Evolutionary conservation across 2,113 vertebrate genomes (phyloP).

Genomic region (Neopipo cinnamomea): DNA sequence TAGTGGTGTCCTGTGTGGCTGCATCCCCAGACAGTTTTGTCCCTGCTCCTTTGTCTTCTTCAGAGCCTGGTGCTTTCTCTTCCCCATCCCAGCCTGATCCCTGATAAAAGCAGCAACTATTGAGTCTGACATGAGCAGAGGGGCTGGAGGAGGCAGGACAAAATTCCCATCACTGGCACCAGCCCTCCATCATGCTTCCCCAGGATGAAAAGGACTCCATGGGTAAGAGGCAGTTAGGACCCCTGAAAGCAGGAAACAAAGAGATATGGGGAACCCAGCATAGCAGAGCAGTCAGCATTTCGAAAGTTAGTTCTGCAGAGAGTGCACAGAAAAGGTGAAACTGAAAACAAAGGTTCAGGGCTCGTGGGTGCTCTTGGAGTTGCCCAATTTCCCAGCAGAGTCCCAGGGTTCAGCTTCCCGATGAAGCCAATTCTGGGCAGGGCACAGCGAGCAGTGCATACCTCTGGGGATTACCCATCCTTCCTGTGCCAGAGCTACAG

Average conservation of each 20-base stretch:
- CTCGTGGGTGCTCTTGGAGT: not conserved
- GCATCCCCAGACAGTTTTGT: not conserved
- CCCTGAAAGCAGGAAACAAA: not conserved
- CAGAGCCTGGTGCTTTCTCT: not conserved
- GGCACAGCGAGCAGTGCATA: fast-evolving
- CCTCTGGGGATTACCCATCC: not conserved
- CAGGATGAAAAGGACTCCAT: not conserved
- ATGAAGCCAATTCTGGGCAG: fast-evolving
- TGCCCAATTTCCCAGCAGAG: not conserved
- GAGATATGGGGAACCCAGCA: not conserved
- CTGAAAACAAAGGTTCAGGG: not conserved
- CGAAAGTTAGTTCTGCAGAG: not conserved
- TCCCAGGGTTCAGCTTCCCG: not conserved
- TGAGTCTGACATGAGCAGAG: not conserved
- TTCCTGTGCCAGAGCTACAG: not conserved
- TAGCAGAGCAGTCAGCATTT: not conserved
- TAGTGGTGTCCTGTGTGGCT: not conserved
- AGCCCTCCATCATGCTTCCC: not conserved
- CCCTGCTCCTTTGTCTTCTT: not conserved
- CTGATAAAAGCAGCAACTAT: not conserved
- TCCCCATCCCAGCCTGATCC: not conserved
- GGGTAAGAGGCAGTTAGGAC: not conserved
- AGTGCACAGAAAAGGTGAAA: not conserved
- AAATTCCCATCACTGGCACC: not conserved
- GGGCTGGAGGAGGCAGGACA: not conserved